A percentile compares a stretch with the other conserved stretches of the same genome.
Conservation (phyloP, 2,113 vertebrate genomes). For the Parus major region DNA sequence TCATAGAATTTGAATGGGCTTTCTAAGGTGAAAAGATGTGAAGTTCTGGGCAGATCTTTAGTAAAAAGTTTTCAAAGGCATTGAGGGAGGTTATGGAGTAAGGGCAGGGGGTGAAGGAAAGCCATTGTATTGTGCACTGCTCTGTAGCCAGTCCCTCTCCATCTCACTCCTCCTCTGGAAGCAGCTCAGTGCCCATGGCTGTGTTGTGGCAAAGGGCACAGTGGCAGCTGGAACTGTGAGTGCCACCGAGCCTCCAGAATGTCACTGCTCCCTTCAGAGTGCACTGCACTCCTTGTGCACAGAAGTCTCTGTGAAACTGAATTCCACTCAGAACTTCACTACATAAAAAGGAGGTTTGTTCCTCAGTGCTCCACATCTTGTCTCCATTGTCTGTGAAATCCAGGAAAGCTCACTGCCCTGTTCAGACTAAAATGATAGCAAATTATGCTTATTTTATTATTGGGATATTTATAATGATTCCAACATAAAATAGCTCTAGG, state of each 20-base stretch:
- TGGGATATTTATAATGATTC: neutral
- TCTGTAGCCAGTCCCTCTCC: neutral
- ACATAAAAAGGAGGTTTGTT: neutral
- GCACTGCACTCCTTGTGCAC: neutral
- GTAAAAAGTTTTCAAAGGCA: neutral
- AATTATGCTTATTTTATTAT: neutral
- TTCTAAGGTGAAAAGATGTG: neutral
- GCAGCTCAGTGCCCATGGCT: neutral
- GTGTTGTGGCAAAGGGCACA: neutral
- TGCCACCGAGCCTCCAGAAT: neutral
- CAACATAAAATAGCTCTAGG: neutral
- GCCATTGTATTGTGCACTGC: neutral
- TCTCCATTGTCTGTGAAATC: neutral
- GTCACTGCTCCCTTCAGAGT: neutral
- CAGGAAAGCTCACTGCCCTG: neutral
- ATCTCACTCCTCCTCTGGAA: neutral
- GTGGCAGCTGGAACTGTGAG: neutral
- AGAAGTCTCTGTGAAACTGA: neutral
- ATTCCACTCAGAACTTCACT: neutral
- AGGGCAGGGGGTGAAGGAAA: neutral
- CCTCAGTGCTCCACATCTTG: neutral
- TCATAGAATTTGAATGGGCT: conserved; percentile 10
- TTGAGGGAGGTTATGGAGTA: neutral
- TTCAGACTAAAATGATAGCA: neutral
- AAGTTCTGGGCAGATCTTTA: neutral